Evolutionary conservation across 1,140 invertebrate species (phyloP), one percentile per base, ranked within the genome.

Genomic region (Drosophila melanica): DNA sequence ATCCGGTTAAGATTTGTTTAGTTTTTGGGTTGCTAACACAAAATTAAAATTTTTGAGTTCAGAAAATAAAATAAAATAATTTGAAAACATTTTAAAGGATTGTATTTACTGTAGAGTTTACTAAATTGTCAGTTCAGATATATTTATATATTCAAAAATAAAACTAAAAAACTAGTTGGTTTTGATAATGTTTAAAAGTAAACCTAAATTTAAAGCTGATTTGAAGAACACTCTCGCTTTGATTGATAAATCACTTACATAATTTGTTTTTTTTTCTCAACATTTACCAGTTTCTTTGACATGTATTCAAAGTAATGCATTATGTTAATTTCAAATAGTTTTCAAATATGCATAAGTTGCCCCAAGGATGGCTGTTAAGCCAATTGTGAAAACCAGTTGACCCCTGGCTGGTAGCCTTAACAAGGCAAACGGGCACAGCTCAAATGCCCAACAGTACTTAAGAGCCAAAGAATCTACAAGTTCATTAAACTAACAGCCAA

Each of bases 401-500:
- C 57, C 59, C 41, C 57, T 23, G 16, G 55, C 1, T 39, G 1
- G 39, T 27, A 11, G 20, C 37, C 62, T 57, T 72, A 14, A 58
- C 39, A 62, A 54, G 41, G 74, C 62, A 67, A 45, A 64, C 35
- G 60, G 27, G 68, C 67, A 54, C 0, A 30, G 47, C 39, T 41
- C n/a, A 63, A 63, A 74, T 60, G 62, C 37, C 53, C 63, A 76
- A 69, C 62, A 51, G 72, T 62, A 64, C 80, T 76, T 41, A 60
- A 58, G 18, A 45, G 73, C 42, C 59, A 69, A 68, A 69, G 81
- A 74, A 75, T 65, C 78, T 74, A 80, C 79, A 86, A 82, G 82
- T 86, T 86, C 84, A 87, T 87, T 86, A 87, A 86, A 86, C 82
- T 87, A 86, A 86, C 87, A 86, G 82, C 82, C 82, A 86, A 87